Evolutionary conservation across 2,113 vertebrate genomes (phyloP).

Genomic region (Anthoscopus minutus): DNA sequence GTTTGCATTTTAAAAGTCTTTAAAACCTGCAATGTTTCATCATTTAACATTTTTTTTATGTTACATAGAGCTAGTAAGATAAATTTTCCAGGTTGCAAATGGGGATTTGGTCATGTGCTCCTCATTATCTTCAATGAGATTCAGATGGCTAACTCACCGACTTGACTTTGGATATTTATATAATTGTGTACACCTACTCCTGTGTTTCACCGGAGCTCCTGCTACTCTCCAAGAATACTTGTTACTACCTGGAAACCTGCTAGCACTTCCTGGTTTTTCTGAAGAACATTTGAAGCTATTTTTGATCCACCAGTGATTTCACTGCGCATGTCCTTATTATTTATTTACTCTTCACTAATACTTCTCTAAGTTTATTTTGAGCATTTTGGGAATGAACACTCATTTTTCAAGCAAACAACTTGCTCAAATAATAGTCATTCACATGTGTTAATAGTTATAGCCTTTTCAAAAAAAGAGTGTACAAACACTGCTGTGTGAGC

Average conservation of each 20-base stretch:
- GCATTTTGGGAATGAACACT: neutral
- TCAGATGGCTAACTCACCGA: neutral
- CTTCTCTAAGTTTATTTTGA: neutral
- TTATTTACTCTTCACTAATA: neutral
- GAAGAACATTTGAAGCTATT: neutral
- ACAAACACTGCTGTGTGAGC: neutral
- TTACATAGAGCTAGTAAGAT: neutral
- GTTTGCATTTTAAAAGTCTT: neutral
- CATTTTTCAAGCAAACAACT: neutral
- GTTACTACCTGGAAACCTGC: neutral
- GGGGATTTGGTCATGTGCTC: neutral
- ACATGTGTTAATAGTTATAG: neutral
- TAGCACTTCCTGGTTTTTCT: neutral
- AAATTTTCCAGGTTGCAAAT: neutral
- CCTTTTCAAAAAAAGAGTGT: neutral
- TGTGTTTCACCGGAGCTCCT: neutral
- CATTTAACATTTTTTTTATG: constrained; percentile 26
- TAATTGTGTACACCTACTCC: neutral
- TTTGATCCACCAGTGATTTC: neutral
- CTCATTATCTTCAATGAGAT: constrained; percentile 12
- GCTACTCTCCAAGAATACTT: neutral
- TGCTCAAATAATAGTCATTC: neutral
- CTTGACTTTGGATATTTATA: neutral
- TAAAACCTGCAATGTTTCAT: neutral
- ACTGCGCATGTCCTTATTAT: neutral